Conservation (phyloP, 2,113 vertebrate species). For the Hepsetus odoe region DNA sequence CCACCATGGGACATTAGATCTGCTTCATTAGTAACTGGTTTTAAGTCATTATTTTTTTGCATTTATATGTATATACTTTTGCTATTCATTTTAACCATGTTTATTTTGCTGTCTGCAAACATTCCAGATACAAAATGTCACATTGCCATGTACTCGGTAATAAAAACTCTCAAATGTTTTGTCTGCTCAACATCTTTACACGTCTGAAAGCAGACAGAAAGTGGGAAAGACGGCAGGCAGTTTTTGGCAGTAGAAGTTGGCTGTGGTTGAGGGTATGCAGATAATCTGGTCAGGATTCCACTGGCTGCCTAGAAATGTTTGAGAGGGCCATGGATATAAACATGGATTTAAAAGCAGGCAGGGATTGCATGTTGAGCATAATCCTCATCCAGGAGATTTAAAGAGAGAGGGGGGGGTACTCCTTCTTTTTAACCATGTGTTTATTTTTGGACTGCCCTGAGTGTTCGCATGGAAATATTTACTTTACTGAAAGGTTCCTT, state of each 20-base stretch:
- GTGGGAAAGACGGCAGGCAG: not conserved
- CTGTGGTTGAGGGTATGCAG: not conserved
- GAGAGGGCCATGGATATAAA: slow-evolving; percentile 47
- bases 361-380: slow-evolving; percentile 48
- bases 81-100: too few species aligned
- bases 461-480: not conserved
- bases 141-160: too few species aligned
- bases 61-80: too few species aligned
- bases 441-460: slow-evolving; percentile 4
- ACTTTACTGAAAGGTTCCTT: not conserved
- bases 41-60: too few species aligned
- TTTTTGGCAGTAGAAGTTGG: not conserved
- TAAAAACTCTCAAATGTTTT: too few species aligned
- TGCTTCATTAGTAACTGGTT: too few species aligned
- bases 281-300: not conserved
- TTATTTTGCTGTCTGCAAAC: too few species aligned
- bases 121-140: too few species aligned
- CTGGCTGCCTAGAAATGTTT: slow-evolving; percentile 48
- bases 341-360: slow-evolving; percentile 44
- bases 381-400: slow-evolving; percentile 28
- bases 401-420: not conserved
- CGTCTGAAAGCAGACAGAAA: too few species aligned
- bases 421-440: not conserved
- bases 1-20: too few species aligned
- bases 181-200: not conserved